A percentile compares a stretch with the other conserved stretches of the same genome.
Evolutionary conservation across 2,113 vertebrate genomes (phyloP).

Genomic region (Callionymus lyra): DNA sequence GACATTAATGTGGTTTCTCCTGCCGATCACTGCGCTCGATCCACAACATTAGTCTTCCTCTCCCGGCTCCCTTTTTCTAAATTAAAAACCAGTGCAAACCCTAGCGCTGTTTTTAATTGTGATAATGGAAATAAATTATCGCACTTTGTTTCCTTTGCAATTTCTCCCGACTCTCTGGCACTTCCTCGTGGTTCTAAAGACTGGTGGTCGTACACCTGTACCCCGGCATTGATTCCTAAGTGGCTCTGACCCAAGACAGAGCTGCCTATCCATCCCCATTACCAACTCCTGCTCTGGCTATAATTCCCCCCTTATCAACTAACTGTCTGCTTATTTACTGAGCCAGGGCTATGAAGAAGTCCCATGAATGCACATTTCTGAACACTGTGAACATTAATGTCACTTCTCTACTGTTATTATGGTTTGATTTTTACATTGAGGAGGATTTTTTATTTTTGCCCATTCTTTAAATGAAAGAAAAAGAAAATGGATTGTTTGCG

Average conservation of each 20-base stretch:
- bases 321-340: constrained; percentile 68
- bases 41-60: constrained; percentile 54
- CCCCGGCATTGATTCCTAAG: constrained; percentile 67
- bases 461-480: too few relatives aligned
- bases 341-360: constrained; percentile 11
- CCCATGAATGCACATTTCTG: too few relatives aligned
- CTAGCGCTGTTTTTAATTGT: constrained; percentile 57
- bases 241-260: constrained; percentile 63
- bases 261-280: constrained; percentile 76
- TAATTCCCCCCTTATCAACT: constrained; percentile 70
- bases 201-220: constrained; percentile 62
- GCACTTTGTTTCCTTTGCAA: constrained; percentile 14
- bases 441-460: too few relatives aligned
- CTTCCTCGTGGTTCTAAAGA: constrained; percentile 33
- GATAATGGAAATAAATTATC: constrained; percentile 67
- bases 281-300: constrained; percentile 58
- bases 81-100: constrained; percentile 50
- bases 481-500: too few relatives aligned
- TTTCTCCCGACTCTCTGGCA: constrained; percentile 17
- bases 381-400: too few relatives aligned
- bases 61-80: constrained; percentile 40
- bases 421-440: too few relatives aligned
- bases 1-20: constrained; percentile 38
- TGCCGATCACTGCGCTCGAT: constrained; percentile 28
- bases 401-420: too few relatives aligned